phyloP scores from a whole-genome alignment of 2,113 vertebrate genomes.

The cattle (Bos taurus) region DNA sequence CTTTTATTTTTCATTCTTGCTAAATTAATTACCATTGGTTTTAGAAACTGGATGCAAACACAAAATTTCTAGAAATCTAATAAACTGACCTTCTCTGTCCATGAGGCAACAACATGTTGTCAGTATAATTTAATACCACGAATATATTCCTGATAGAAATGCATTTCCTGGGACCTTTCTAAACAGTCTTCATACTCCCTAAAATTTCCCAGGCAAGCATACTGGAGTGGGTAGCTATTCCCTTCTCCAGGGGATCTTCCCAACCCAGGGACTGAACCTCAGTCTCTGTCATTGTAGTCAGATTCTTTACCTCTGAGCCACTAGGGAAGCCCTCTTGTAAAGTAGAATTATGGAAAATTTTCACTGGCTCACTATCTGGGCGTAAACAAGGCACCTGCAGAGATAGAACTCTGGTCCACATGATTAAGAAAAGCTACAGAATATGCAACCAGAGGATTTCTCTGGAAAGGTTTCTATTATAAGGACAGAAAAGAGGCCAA shows the following conservation, averaged over 20 bases:
- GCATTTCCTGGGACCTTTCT: not conserved
- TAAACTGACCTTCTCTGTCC: not conserved
- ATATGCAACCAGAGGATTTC: not conserved
- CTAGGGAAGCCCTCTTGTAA: not conserved
- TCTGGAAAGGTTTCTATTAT: not conserved
- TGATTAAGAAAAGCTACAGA: not conserved
- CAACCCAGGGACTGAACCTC: not conserved
- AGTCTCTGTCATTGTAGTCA: not conserved
- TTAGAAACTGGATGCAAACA: conserved; percentile 7
- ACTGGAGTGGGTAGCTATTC: not conserved
- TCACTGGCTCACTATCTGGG: not conserved
- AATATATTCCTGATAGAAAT: not conserved
- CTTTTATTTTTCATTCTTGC: not conserved
- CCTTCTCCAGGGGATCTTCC: not conserved
- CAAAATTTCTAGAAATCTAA: conserved; percentile 33
- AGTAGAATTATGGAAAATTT: not conserved
- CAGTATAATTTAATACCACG: not conserved
- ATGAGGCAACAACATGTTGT: not conserved
- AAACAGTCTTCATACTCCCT: not conserved
- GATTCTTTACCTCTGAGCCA: not conserved
- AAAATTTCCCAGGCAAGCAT: not conserved
- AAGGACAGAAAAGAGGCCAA: conserved; percentile 14
- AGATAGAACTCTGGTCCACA: not conserved
- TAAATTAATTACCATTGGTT: conserved; percentile 37
- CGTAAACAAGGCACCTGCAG: not conserved